A percentile compares a stretch with the other conserved stretches of the same genome.
phyloP scores from a whole-genome alignment of 2,113 vertebrate species.

The rat (Rattus norvegicus) region DNA sequence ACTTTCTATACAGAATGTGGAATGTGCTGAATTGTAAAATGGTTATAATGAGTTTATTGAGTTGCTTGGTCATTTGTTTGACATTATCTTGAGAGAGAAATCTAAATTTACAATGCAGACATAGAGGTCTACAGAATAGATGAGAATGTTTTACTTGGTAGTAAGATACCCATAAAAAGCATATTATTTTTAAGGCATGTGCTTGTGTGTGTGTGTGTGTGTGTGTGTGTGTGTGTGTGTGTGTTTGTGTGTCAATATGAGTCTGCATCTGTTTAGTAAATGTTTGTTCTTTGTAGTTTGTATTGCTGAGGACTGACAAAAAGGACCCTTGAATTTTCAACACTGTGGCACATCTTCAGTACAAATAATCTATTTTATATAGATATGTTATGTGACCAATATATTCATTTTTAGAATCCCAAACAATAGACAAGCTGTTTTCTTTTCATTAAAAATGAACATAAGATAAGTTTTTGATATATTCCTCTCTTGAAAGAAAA shows the following conservation, averaged over 20 bases:
- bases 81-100: neutral
- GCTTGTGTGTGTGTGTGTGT: neutral
- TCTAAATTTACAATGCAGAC: neutral
- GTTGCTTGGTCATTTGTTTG: neutral
- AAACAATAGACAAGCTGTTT: neutral
- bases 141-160: neutral
- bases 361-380: neutral
- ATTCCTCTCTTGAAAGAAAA: neutral
- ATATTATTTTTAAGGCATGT: neutral
- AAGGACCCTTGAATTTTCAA: neutral
- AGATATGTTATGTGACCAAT: neutral
- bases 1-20: neutral
- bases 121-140: neutral
- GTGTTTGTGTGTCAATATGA: too few species aligned
- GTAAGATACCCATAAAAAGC: neutral
- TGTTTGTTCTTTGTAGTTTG: neutral
- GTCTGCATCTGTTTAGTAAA: neutral
- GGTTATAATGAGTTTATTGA: neutral
- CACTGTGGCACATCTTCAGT: neutral
- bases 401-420: neutral
- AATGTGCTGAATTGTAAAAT: neutral
- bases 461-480: neutral
- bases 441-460: neutral
- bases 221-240: neutral
- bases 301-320: neutral